These are phyloP conservation scores for Myocastor coypus DNA, from an alignment of 2,113 vertebrate species.

Conservation along the genomic window DNA sequence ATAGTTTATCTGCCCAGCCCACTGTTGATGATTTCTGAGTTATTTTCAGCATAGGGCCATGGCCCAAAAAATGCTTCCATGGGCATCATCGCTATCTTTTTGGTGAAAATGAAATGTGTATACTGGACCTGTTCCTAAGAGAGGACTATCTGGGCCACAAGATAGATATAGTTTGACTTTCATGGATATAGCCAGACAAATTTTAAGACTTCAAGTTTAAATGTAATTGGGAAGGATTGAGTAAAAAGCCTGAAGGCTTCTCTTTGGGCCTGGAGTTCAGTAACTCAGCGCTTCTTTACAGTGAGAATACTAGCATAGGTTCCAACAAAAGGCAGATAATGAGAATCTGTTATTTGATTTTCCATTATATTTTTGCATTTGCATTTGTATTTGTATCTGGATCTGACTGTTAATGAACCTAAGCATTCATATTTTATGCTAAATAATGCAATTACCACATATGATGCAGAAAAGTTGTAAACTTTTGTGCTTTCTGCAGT, in stretches of 20 bases:
- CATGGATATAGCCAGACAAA: neutral
- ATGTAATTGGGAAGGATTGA: neutral
- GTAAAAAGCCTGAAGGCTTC: slow-evolving; percentile 2
- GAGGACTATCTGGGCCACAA: neutral
- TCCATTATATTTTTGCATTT: slow-evolving; percentile 56
- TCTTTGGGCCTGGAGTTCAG: neutral
- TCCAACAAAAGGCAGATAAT: slow-evolving; percentile 45
- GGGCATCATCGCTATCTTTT: neutral
- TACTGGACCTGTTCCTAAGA: neutral
- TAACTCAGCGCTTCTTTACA: slow-evolving; percentile 40
- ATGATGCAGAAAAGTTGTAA: slow-evolving; percentile 4
- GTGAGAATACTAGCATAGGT: neutral
- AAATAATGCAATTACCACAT: slow-evolving; percentile 56
- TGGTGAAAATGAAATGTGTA: neutral
- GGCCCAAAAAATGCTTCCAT: neutral
- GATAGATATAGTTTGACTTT: neutral
- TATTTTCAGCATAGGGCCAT: neutral
- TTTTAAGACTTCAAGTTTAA: neutral
- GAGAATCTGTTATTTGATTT: slow-evolving; percentile 57
- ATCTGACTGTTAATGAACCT: slow-evolving; percentile 64
- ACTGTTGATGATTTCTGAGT: neutral
- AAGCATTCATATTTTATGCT: slow-evolving; percentile 29
- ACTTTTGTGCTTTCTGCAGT: neutral
- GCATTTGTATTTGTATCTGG: slow-evolving; percentile 51
- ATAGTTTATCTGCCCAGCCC: neutral